Conservation (phyloP, 2,888 invertebrate species). For the Lingula anatina region DNA sequence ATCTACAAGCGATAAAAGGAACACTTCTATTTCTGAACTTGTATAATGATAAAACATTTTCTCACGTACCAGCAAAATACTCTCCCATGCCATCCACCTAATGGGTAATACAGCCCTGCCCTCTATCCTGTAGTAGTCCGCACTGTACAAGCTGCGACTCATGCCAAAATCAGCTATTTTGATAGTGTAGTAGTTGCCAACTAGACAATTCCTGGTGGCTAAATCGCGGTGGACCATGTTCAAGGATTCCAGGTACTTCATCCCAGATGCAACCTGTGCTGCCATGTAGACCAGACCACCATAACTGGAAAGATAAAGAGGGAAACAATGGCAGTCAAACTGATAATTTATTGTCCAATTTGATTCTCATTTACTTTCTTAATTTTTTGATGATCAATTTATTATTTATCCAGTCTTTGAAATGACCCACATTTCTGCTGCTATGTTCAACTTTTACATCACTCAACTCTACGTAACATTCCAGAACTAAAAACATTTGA, state of each 20-base stretch:
- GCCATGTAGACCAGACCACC: conserved; percentile 77
- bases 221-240: conserved; percentile 88
- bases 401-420: no score
- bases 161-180: conserved; percentile 53
- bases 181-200: conserved; percentile 71
- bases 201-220: conserved; percentile 79
- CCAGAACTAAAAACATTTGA: no score
- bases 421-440: no score
- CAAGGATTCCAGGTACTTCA: conserved; percentile 81
- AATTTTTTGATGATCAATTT: not conserved
- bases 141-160: conserved; percentile 49
- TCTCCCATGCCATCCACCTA: conserved; percentile 88
- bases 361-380: not conserved
- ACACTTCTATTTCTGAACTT: no score
- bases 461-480: no score
- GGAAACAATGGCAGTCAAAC: no score
- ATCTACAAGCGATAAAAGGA: no score
- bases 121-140: conserved; percentile 79
- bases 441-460: no score
- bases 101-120: conserved; percentile 75
- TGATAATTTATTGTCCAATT: not conserved
- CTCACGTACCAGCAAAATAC: conserved; percentile 59
- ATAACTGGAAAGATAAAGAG: conserved; percentile 61
- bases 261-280: conserved; percentile 80
- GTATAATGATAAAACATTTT: no score